Evolutionary conservation across 37 sponge, comb jelly and placozoan genomes (phyloP).

Genomic region (Chondrilla cf. caribensis): DNA sequence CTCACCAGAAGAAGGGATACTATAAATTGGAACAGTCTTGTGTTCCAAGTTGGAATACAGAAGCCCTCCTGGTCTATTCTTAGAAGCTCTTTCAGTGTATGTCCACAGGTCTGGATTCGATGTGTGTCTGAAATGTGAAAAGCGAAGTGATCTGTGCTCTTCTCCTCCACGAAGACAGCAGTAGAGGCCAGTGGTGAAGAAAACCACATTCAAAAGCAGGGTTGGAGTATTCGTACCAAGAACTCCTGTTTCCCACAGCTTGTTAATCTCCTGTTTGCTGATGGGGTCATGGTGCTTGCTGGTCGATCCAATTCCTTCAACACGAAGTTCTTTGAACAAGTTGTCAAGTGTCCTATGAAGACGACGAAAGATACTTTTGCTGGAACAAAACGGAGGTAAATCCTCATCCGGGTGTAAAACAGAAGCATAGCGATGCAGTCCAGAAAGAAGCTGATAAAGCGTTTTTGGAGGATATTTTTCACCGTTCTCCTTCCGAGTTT

Average conservation of each 20-base stretch:
- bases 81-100: constrained; percentile 9
- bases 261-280: constrained; percentile 6
- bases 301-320: background rate
- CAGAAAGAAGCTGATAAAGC: background rate
- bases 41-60: background rate
- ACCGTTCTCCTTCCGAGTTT: background rate
- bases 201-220: background rate
- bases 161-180: constrained; percentile 10
- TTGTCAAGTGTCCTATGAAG: constrained; percentile 4
- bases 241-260: constrained; percentile 9
- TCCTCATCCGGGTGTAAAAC: background rate
- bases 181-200: background rate
- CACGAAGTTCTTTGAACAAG: constrained; percentile 7
- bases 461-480: background rate
- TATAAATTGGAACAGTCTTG: constrained; percentile 2
- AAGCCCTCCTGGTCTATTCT: background rate
- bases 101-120: constrained; percentile 1
- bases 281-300: background rate
- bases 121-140: constrained; percentile 2
- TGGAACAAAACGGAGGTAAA: background rate
- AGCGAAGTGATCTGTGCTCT: background rate
- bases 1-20: background rate
- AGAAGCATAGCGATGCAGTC: background rate
- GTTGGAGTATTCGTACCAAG: background rate
- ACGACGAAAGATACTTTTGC: background rate